These are phyloP conservation scores for Phylloscopus trochilus DNA, from an alignment of 2,113 vertebrate genomes.

Conservation along the genomic window DNA sequence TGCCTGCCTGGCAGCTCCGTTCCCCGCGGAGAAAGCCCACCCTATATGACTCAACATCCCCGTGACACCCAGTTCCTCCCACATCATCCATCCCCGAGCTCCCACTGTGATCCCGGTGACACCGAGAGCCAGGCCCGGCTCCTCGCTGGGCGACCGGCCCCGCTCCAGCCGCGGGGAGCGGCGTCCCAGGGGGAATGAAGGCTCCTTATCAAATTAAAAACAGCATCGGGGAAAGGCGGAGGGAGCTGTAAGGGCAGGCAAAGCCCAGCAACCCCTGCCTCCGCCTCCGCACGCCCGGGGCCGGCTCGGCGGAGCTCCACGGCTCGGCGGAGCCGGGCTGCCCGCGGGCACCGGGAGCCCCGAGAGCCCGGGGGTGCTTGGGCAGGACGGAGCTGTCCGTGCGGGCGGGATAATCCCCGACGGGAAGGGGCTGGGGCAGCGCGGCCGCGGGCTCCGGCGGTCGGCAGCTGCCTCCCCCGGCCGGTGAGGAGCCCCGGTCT, in stretches of 20 bases:
- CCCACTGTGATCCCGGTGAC: slow-evolving; percentile 30
- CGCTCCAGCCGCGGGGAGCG: not conserved
- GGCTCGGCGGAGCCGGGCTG: not conserved
- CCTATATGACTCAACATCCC: slow-evolving; percentile 63
- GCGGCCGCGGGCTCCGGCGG: not conserved
- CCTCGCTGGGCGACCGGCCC: not conserved
- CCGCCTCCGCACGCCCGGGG: not conserved
- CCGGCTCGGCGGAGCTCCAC: not conserved
- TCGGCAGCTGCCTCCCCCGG: not conserved
- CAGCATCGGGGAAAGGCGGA: not conserved
- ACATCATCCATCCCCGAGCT: slow-evolving; percentile 14
- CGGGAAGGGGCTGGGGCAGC: not conserved
- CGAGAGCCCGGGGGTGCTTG: not conserved
- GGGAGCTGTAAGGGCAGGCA: not conserved
- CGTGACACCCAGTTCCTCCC: slow-evolving; percentile 56
- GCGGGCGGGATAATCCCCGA: not conserved
- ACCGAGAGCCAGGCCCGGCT: not conserved
- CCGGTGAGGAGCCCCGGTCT: not conserved
- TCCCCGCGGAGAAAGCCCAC: slow-evolving; percentile 35
- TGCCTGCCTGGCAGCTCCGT: slow-evolving; percentile 4
- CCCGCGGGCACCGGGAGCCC: not conserved
- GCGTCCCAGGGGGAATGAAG: not conserved
- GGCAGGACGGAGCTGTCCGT: not conserved
- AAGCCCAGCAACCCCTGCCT: not conserved
- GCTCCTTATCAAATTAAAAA: not conserved